These are phyloP conservation scores for honey bee (Apis mellifera) DNA, from an alignment of 1,140 invertebrate species.

Conservation along the genomic window DNA sequence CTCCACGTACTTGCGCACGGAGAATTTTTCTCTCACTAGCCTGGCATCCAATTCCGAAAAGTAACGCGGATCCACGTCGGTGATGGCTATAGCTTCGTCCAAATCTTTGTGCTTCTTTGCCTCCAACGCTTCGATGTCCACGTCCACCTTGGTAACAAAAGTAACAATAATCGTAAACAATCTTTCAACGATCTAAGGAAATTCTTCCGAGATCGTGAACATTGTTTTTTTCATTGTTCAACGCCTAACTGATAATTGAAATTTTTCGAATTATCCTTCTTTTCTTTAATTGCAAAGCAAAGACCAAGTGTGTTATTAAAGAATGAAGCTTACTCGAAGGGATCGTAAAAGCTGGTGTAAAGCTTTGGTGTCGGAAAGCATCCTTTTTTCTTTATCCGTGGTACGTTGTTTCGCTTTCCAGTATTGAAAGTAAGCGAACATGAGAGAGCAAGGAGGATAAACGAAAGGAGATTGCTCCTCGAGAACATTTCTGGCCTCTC, in stretches of 20 bases:
- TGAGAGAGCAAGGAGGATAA: constrained; percentile 67
- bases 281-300: neutral
- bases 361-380: constrained; percentile 37
- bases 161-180: neutral
- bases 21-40: constrained; percentile 81
- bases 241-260: neutral
- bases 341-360: constrained; percentile 57
- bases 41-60: constrained; percentile 83
- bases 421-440: constrained; percentile 67
- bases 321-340: constrained; percentile 65
- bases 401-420: constrained; percentile 56
- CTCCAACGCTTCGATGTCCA: constrained; percentile 55
- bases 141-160: constrained; percentile 58
- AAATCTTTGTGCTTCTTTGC: constrained; percentile 56
- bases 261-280: neutral
- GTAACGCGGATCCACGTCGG: constrained; percentile 84
- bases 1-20: constrained; percentile 82
- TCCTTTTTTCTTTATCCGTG: constrained; percentile 37
- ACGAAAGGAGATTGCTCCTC: constrained; percentile 69
- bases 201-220: constrained; percentile 1
- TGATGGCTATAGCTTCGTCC: constrained; percentile 64
- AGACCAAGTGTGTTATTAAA: neutral
- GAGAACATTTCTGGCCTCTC: constrained; percentile 62
- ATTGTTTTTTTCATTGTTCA: too few relatives aligned
- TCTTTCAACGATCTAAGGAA: constrained; percentile 11